phyloP scores from a whole-genome alignment of 1,140 invertebrate species.

The Diachasmimorpha longicaudata region DNA sequence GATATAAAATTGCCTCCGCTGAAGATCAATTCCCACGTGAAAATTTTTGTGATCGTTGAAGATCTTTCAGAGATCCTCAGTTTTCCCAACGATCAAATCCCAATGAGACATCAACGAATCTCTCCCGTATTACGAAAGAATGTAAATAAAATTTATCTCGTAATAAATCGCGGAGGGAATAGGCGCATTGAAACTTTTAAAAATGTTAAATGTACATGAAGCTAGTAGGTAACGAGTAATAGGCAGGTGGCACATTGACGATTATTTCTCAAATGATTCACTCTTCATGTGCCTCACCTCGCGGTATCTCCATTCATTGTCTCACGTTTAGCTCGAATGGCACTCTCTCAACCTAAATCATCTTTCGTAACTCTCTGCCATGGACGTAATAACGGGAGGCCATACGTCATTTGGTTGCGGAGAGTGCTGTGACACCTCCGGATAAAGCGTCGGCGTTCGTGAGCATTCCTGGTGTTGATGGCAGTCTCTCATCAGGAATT shows the following conservation, averaged over 20 bases:
- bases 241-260: not conserved
- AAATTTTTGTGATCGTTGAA: no score
- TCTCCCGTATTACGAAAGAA: not conserved
- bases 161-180: not conserved
- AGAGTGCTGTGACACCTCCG: not conserved
- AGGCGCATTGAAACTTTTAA: not conserved
- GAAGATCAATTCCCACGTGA: no score
- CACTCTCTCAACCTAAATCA: not conserved
- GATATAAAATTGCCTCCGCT: no score
- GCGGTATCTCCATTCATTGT: not conserved
- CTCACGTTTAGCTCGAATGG: not conserved
- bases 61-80: no score
- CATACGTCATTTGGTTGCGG: not conserved
- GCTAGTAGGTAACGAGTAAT: not conserved
- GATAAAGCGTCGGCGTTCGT: not conserved
- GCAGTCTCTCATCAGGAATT: not conserved
- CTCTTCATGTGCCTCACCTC: not conserved
- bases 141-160: not conserved
- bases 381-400: not conserved
- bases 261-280: conserved; percentile 2
- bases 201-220: not conserved
- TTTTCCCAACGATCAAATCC: no score
- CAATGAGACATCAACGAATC: not conserved
- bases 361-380: not conserved
- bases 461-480: not conserved